Base-by-base conservation (phyloP, 2,113 vertebrate species). In the Symphodus melops region DNA sequence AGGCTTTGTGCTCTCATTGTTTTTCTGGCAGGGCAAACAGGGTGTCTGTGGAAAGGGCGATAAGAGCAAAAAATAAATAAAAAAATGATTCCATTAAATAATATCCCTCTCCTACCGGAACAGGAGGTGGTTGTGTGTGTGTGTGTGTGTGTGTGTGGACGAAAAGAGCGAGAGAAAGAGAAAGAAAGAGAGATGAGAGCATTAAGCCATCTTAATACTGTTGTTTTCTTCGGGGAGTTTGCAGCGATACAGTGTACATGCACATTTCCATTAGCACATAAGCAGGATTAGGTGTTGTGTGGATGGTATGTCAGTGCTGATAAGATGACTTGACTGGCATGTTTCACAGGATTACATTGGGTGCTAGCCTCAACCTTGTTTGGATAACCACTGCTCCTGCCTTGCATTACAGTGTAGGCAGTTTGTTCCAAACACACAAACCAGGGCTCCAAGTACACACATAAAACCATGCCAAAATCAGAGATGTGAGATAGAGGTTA, bases 1-100 rank as follows among this genome's bases (percentile, higher is more conserved):
- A 92, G 83, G 78, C 73, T 85, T 67, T 72, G 79, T 86, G 81
- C 74, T 75, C 41, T 65, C 76, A 86, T 88, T 88, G 88, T 90
- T 81, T 86, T 78, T 70, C 63, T 85, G 74, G 64, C 77, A 89
- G 82, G 79, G 72, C 60, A 58, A 85, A 60, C 76, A 56, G 65
- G 44, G 75, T 67, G 87, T 89, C 87, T 86, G 86, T 51, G 55
- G 69, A 81, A 73, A 66, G 67, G 55, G 55, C 46, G 89, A 89
- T 93, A 92, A 93, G 75, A 85, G 83, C 25, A 36, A 69, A 73
- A 28, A 57, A 55, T 25, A 80, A 81, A 17, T 54, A 33, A 33
- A 33, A 25, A 33, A 33, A 71, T 37, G 56, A 78, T 82, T 88
- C 88, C 74, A 86, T 86, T 88, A 74, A 88, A 88, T 88, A 86